Evolutionary conservation across 2,888 invertebrate genomes (phyloP).

Genomic region (Rotaria magnacalcarata): DNA sequence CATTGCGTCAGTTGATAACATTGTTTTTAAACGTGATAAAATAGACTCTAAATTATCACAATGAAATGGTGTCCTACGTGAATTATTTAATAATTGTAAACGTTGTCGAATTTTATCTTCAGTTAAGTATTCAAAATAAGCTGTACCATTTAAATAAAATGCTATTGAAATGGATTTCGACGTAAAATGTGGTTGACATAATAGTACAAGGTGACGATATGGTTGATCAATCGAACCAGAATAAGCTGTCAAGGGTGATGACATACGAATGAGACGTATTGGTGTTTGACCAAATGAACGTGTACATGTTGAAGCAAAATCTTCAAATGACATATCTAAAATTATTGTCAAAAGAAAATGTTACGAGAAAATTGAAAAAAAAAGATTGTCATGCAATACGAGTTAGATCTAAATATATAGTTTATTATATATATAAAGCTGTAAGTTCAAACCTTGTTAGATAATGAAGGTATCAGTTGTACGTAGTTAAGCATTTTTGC

Average conservation of each 20-base stretch:
- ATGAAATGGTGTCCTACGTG: background rate
- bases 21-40: background rate
- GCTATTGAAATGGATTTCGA: background rate
- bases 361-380: too few relatives aligned
- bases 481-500: too few relatives aligned
- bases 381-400: too few relatives aligned
- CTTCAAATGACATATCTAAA: constrained; percentile 15
- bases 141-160: constrained; percentile 13
- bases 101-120: constrained; percentile 25
- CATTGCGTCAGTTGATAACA: background rate
- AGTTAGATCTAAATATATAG: too few relatives aligned
- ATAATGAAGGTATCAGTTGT: too few relatives aligned
- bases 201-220: constrained; percentile 11
- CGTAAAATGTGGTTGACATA: constrained; percentile 30
- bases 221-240: background rate
- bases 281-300: constrained; percentile 14
- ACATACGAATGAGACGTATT: constrained; percentile 6
- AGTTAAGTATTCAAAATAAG: constrained; percentile 18
- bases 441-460: too few relatives aligned
- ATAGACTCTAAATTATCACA: background rate
- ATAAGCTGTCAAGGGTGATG: background rate
- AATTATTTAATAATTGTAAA: background rate
- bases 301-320: constrained; percentile 6
- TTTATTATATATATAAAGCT: too few relatives aligned
- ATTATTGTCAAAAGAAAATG: background rate